phyloP scores from a whole-genome alignment of 1,140 invertebrate genomes.

The Ptiloglossa arizonensis region DNA sequence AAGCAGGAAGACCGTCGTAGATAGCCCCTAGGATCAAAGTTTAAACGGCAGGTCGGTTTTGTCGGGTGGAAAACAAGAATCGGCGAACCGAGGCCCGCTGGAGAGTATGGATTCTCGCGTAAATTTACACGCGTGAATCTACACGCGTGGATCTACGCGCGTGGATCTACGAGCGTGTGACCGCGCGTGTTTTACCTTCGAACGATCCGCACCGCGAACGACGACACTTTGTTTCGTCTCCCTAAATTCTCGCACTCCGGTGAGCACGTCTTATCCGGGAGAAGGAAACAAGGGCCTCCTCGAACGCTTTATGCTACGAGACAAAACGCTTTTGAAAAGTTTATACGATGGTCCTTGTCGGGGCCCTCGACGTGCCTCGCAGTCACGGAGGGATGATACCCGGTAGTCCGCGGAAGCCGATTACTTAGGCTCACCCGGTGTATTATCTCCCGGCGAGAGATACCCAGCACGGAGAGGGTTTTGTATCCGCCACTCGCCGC shows the following conservation, averaged over 20 bases:
- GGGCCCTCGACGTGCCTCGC: conserved; percentile 9
- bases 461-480: conserved; percentile 40
- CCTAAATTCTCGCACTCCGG: conserved; percentile 48
- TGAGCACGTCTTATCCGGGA: conserved; percentile 42
- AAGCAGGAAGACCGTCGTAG: background rate
- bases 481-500: conserved; percentile 32
- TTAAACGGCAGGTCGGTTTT: background rate
- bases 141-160: no score
- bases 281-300: conserved; percentile 30
- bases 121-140: no score
- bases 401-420: conserved; percentile 43
- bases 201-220: background rate
- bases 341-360: conserved; percentile 49
- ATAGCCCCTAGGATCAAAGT: background rate
- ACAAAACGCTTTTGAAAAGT: conserved; percentile 56
- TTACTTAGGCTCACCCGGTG: conserved; percentile 48
- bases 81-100: background rate
- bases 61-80: background rate
- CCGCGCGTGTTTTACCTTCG: background rate
- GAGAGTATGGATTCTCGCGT: no score
- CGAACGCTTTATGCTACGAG: conserved; percentile 47
- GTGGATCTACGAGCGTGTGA: no score
- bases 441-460: conserved; percentile 45
- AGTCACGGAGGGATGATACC: conserved; percentile 40
- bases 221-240: conserved; percentile 32